These are phyloP conservation scores for Nomada lathburiana DNA, from an alignment of 2,888 invertebrate genomes.

Conservation along the genomic window DNA sequence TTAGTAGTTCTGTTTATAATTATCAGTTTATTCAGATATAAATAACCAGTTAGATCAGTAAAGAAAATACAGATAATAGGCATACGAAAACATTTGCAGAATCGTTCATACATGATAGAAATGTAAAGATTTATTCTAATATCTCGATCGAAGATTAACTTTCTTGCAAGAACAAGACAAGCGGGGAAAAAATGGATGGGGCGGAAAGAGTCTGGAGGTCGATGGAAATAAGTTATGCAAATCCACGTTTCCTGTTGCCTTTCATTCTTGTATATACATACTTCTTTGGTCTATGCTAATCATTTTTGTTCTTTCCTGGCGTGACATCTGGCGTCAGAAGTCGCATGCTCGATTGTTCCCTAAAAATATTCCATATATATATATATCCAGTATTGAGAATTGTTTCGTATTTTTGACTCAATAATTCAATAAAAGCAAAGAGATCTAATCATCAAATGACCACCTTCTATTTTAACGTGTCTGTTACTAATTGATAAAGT, in stretches of 20 bases:
- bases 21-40: background rate
- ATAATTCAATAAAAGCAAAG: too few relatives aligned
- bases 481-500: too few relatives aligned
- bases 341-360: too few relatives aligned
- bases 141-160: background rate
- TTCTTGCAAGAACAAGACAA: background rate
- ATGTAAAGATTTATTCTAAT: background rate
- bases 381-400: too few relatives aligned
- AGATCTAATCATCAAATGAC: too few relatives aligned
- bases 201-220: constrained; percentile 79
- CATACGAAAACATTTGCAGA: background rate
- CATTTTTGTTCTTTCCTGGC: constrained; percentile 34
- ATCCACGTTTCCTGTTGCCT: constrained; percentile 79
- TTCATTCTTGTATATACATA: constrained; percentile 71
- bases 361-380: too few relatives aligned
- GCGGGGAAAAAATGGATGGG: background rate
- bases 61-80: too few relatives aligned
- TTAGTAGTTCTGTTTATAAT: background rate
- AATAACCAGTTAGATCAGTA: background rate
- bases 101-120: background rate
- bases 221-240: constrained; percentile 82
- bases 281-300: constrained; percentile 67
- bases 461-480: too few relatives aligned
- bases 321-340: constrained; percentile 18
- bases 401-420: too few relatives aligned